phyloP scores from a whole-genome alignment of 2,888 invertebrate genomes.

The Abrostola tripartita region DNA sequence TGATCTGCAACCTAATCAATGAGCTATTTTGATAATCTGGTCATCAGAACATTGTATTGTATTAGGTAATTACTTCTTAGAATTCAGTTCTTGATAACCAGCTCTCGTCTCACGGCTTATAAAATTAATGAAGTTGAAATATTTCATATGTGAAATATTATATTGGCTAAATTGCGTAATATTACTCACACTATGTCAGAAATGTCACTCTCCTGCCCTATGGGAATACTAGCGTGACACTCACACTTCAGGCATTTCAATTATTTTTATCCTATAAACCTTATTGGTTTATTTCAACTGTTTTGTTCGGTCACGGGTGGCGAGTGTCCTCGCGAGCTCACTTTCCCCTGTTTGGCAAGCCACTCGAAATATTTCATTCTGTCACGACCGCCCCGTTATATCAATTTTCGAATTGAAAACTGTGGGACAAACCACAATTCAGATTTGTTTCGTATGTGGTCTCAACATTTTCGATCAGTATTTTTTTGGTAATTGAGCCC shows the following conservation, averaged over 20 bases:
- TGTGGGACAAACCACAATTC: constrained; percentile 49
- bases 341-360: constrained; percentile 75
- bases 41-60: too few species aligned
- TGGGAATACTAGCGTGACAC: constrained; percentile 39
- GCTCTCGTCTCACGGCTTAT: too few species aligned
- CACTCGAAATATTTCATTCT: constrained; percentile 62
- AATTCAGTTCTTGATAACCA: too few species aligned
- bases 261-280: constrained; percentile 37
- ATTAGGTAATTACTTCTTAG: too few species aligned
- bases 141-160: too few species aligned
- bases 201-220: constrained; percentile 30
- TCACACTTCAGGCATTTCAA: background rate
- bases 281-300: constrained; percentile 51
- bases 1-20: too few species aligned
- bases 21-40: too few species aligned
- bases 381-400: constrained; percentile 60
- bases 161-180: too few species aligned
- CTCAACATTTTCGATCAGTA: constrained; percentile 30
- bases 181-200: constrained; percentile 10
- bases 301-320: constrained; percentile 67
- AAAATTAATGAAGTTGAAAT: too few species aligned
- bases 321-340: constrained; percentile 69
- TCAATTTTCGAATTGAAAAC: constrained; percentile 60
- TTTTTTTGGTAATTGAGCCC: constrained; percentile 11
- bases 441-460: constrained; percentile 44